Percentiles rank a stretch among this genome's conserved stretches.
phyloP scores from a whole-genome alignment of 2,113 vertebrate species.

The Actenoides lindsayi region DNA sequence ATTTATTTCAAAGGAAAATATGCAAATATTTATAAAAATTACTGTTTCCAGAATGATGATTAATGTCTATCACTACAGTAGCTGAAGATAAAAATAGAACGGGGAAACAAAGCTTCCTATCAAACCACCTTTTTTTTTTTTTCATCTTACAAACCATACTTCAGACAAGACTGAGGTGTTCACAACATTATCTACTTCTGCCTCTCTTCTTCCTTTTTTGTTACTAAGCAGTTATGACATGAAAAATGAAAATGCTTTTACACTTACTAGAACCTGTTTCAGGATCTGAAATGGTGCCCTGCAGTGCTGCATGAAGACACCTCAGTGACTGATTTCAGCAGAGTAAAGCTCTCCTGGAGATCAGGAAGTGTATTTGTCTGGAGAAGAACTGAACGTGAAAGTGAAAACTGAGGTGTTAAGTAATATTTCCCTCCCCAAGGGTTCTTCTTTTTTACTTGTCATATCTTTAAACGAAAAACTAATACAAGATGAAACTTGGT shows the following conservation, averaged over 20 bases:
- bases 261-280: background rate
- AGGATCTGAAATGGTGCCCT: background rate
- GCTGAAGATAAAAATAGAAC: conserved; percentile 44
- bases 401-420: background rate
- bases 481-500: background rate
- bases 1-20: conserved; percentile 30
- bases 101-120: conserved; percentile 38
- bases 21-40: background rate
- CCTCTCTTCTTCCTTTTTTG: background rate
- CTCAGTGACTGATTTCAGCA: background rate
- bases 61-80: conserved; percentile 11
- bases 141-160: background rate
- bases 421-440: background rate
- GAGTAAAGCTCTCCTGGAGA: background rate
- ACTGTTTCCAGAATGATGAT: conserved; percentile 15
- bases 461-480: background rate
- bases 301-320: background rate
- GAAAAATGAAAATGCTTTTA: background rate
- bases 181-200: background rate
- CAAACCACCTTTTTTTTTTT: background rate
- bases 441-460: background rate
- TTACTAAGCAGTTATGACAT: background rate
- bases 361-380: background rate
- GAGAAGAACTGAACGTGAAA: background rate
- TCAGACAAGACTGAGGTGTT: background rate